phyloP scores from a whole-genome alignment of 2,113 vertebrate species.

The Blennius ocellaris region DNA sequence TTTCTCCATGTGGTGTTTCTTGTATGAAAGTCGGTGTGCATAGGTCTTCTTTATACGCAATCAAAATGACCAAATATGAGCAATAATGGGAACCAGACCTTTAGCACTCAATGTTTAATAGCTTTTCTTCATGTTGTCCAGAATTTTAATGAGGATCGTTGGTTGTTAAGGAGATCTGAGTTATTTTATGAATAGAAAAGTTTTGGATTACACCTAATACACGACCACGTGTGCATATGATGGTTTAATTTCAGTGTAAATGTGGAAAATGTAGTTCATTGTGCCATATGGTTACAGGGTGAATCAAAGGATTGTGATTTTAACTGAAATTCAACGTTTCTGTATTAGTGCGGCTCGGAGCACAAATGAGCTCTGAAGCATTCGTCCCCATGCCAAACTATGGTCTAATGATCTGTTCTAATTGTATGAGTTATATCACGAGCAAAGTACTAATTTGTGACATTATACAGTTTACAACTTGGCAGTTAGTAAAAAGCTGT shows the following conservation, averaged over 20 bases:
- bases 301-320: constrained; percentile 7
- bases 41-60: too few species aligned
- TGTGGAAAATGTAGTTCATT: not conserved
- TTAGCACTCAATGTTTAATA: too few species aligned
- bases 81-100: too few species aligned
- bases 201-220: not conserved
- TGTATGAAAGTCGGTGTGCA: too few species aligned
- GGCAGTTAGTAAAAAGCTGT: constrained; percentile 29
- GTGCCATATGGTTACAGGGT: not conserved
- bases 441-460: not conserved
- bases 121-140: not conserved
- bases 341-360: not conserved
- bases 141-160: not conserved
- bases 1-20: not conserved
- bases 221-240: not conserved
- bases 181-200: not conserved
- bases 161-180: not conserved
- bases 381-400: not conserved
- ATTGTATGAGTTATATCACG: not conserved
- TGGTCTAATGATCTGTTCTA: constrained; percentile 2
- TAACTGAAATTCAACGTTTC: not conserved
- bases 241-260: not conserved
- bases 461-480: constrained; percentile 14
- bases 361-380: constrained; percentile 7
- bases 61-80: not conserved